Base-by-base conservation (phyloP, 2,888 invertebrate species). In the Drosophila gaucha region DNA sequence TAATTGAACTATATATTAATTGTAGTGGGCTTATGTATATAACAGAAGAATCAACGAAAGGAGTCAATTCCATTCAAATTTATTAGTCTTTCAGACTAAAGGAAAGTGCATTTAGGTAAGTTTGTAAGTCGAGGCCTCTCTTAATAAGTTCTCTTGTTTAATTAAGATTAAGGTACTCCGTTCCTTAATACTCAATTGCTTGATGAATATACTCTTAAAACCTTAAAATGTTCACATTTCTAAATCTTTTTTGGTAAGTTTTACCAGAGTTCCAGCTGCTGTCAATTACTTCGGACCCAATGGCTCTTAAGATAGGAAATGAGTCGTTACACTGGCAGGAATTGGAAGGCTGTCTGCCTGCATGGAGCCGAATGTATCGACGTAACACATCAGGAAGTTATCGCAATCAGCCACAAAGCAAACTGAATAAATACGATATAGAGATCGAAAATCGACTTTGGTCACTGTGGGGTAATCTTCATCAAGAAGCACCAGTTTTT, bases 401-500 rank as follows among this genome's bases (percentile, higher is more conserved):
- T 41, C 89, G 91, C 30, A 85, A 88, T 38, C 64, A 83, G 38
- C 51, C 82, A 0, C 30, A 85, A 1, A 82, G 89, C 16, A 94
- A 94, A 78, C 92, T 94, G 54, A 86, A 82, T 60, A 82, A 88
- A 35, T 96, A 94, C 93, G 94, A 95, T 66, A 93, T 95, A 1
- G 95, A 96, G 85, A 94, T 95, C 71, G 93, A 93, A 2, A 93
- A 94, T 2, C 94, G 94, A 66, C 89, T 96, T 0, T 95, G 92
- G 91, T 95, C 95, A 0, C 89, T 96, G 1, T 94, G 94, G 93
- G 95, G 95, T 1, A 93, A 93, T 28, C 80, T 95, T 16, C 94
- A 95, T 91, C 94, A 95, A 2, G 89, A 92, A 51, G 94, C 94
- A 33, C 77, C 89, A 0, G 92, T 92, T 67, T 96, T 96, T 86